Base-by-base conservation (phyloP, 2,113 vertebrate genomes). In the Colaptes auratus region DNA sequence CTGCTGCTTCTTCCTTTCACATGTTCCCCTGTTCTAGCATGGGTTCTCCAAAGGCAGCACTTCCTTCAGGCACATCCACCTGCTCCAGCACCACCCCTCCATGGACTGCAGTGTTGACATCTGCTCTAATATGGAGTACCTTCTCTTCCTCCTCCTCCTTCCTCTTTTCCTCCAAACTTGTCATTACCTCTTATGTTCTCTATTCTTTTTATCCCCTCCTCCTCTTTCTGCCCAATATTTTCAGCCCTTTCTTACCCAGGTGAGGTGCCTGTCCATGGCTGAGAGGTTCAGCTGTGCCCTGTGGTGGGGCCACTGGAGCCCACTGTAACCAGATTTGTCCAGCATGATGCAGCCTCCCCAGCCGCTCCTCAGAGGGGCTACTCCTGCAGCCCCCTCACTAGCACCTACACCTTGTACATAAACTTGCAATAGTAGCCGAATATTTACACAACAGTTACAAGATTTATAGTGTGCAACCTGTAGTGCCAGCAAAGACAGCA, bases 331-430 rank as follows among this genome's bases (percentile, higher is more conserved):
- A 53, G 23, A 9, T 53, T 24, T 53, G 52, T 53, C 52, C 52
- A 53, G 48, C 48, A 50, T 50, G 48, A 23, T 46, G 35, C 35
- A 23, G 23, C 30, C 23, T 24, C 3, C 12, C 42, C 15, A 44
- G 2, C 36, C 3, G 1, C 35, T 8, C 58, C 18, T 6, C 46
- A 3, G 46, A 33, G n/a, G 27, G 27, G 39, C 42, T 1, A 1
- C 8, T 12, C 15, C 35, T 44, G 64, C 25, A 30, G 64, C 2
- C 23, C 28, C 17, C 21, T 19, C n/a, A 15, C 12, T 48, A 50
- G 18, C 42, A 8, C 59, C 42, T 3, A 12, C 28, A 33, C 4
- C 14, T 33, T 12, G 2, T 35, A 31, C 48, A 15, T 36, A n/a
- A 80, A 60, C 20, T 58, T 65, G 44, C 14, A 30, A 23, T 10